Percentiles rank a stretch among this genome's conserved stretches.
These are phyloP conservation scores for Torymus auratus DNA, from an alignment of 2,888 invertebrate genomes.

Conservation along the genomic window DNA sequence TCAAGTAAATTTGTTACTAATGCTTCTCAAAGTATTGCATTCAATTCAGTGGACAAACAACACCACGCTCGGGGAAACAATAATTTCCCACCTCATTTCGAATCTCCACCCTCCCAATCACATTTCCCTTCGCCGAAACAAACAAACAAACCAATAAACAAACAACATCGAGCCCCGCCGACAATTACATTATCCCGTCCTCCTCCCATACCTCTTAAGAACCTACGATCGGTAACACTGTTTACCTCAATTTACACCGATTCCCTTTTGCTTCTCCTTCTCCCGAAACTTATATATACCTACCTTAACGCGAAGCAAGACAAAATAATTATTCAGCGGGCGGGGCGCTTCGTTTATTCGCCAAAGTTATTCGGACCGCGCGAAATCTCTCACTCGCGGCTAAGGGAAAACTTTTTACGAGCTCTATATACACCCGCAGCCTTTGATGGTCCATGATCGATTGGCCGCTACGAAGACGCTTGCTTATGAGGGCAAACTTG, in stretches of 20 bases:
- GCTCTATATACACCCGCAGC: neutral
- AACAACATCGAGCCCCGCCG: neutral
- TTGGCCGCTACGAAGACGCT: conserved; percentile 11
- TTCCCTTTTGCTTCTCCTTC: neutral
- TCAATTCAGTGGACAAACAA: neutral
- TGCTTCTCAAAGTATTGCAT: no score
- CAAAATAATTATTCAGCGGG: conserved; percentile 48
- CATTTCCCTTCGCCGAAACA: neutral
- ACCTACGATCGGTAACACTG: neutral
- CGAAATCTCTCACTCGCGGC: conserved; percentile 45
- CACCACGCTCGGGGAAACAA: neutral
- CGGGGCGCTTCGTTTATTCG: conserved; percentile 54
- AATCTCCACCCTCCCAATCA: neutral
- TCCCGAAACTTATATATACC: no score
- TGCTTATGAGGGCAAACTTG: conserved; percentile 48
- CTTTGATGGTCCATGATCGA: conserved; percentile 56
- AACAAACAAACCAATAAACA: neutral
- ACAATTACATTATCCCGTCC: conserved; percentile 1
- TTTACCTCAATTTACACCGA: neutral
- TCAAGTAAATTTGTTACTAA: no score
- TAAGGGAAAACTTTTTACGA: conserved; percentile 52
- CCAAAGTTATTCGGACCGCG: conserved; percentile 45
- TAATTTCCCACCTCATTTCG: neutral
- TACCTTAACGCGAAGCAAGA: no score
- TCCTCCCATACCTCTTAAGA: no score